A percentile compares a stretch with the other conserved stretches of the same genome.
These are phyloP conservation scores for Melieria picta DNA, from an alignment of 2,888 invertebrate species.

Conservation along the genomic window DNA sequence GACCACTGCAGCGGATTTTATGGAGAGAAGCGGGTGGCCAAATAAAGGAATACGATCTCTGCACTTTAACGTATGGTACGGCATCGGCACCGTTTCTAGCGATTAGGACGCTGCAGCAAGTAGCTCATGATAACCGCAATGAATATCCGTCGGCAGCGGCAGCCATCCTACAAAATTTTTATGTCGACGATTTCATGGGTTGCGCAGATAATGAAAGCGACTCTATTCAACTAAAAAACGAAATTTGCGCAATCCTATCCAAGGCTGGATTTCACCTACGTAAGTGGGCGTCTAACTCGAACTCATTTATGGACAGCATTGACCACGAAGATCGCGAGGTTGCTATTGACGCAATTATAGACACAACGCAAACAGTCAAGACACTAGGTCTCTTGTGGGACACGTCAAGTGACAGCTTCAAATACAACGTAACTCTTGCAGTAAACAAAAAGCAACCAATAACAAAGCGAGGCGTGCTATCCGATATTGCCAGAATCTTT, in stretches of 20 bases:
- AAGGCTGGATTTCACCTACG: no score
- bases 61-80: conserved; percentile 24
- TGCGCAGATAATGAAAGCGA: conserved; percentile 13
- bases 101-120: conserved; percentile 22
- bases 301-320: no score
- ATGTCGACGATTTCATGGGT: conserved; percentile 33
- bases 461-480: not conserved
- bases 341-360: not conserved
- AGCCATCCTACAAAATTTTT: conserved; percentile 26
- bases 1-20: not conserved
- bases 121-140: conserved; percentile 9
- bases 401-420: not conserved
- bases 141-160: conserved; percentile 1
- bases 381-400: not conserved
- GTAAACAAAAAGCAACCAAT: not conserved
- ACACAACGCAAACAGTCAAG: not conserved
- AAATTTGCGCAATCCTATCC: not conserved
- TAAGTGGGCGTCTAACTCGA: no score
- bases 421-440: not conserved
- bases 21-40: not conserved
- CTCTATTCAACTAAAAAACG: conserved; percentile 2
- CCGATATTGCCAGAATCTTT: not conserved
- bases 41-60: conserved; percentile 14
- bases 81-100: conserved; percentile 7
- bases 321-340: no score